A percentile compares a stretch with the other conserved stretches of the same genome.
Evolutionary conservation across 2,888 invertebrate species (phyloP).

Genomic region (Ernsta delagoae): DNA sequence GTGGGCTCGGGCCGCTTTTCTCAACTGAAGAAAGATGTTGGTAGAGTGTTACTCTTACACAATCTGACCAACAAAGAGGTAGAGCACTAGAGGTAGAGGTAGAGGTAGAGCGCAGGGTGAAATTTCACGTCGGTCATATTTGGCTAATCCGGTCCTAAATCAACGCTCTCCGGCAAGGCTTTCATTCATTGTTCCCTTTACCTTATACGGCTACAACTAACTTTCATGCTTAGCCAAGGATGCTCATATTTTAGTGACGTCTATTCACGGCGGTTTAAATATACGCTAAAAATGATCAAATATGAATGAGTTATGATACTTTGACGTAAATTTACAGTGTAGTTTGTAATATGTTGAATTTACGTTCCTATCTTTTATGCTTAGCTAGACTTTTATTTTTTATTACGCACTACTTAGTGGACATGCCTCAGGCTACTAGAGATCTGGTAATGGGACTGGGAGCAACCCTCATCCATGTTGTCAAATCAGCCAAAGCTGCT

Average conservation of each 20-base stretch:
- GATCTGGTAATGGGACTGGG: too few species aligned
- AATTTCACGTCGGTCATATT: conserved; percentile 24
- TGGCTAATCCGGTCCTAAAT: conserved; percentile 32
- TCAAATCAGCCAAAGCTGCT: too few species aligned
- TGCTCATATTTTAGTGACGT: conserved; percentile 23
- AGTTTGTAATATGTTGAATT: not conserved
- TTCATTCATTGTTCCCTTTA: conserved; percentile 30
- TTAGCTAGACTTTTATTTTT: not conserved
- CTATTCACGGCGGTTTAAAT: conserved; percentile 21
- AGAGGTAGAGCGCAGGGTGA: not conserved
- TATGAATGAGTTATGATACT: conserved; percentile 10
- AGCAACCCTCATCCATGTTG: too few species aligned
- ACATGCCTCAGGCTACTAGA: too few species aligned
- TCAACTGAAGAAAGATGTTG: too few species aligned
- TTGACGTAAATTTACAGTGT: not conserved
- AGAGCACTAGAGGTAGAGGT: too few species aligned
- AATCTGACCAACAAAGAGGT: not conserved
- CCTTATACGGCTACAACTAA: conserved; percentile 17
- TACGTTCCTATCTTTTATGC: not conserved
- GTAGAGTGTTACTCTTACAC: not conserved
- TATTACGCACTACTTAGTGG: not conserved
- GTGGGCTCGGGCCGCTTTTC: too few species aligned
- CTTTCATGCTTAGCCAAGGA: conserved; percentile 19
- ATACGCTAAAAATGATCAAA: not conserved
- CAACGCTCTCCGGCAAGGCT: conserved; percentile 11